Percentiles rank a stretch among this genome's conserved stretches.
Evolutionary conservation across 2,797 vertebrate species (phyloP).

Genomic region (Epinephelus malabaricus): DNA sequence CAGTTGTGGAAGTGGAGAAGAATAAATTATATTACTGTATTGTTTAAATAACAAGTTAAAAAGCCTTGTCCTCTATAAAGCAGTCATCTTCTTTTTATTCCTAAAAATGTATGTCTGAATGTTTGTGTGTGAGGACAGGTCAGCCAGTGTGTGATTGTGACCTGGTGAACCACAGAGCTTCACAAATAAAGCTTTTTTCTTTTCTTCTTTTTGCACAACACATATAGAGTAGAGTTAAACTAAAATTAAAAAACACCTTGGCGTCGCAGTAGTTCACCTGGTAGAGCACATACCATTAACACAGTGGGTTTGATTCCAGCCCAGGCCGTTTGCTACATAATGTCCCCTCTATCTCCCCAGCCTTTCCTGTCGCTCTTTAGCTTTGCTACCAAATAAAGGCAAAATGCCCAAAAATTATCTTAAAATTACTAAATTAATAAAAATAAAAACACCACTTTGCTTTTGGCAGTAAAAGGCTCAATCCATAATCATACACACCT

Average conservation of each 20-base stretch:
- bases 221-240: neutral
- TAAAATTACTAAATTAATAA: too few relatives aligned
- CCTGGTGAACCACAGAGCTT: constrained; percentile 57
- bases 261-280: too few relatives aligned
- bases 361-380: too few relatives aligned
- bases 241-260: neutral
- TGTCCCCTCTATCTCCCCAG: too few relatives aligned
- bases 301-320: too few relatives aligned
- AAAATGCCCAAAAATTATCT: too few relatives aligned
- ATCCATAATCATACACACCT: neutral
- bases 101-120: neutral
- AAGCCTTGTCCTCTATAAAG: constrained; percentile 77
- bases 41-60: constrained; percentile 31
- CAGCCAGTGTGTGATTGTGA: constrained; percentile 86
- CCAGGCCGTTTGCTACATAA: too few relatives aligned
- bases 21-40: constrained; percentile 33
- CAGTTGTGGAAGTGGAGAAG: constrained; percentile 1
- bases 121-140: constrained; percentile 84
- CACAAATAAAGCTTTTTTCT: neutral
- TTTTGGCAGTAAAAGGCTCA: neutral
- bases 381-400: too few relatives aligned
- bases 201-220: neutral
- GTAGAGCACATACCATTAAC: too few relatives aligned
- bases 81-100: constrained; percentile 72
- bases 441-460: neutral